Percentiles rank a stretch among this genome's conserved stretches.
Conservation (phyloP, 2,888 invertebrate species). For the Polyommatus iphigenia region DNA sequence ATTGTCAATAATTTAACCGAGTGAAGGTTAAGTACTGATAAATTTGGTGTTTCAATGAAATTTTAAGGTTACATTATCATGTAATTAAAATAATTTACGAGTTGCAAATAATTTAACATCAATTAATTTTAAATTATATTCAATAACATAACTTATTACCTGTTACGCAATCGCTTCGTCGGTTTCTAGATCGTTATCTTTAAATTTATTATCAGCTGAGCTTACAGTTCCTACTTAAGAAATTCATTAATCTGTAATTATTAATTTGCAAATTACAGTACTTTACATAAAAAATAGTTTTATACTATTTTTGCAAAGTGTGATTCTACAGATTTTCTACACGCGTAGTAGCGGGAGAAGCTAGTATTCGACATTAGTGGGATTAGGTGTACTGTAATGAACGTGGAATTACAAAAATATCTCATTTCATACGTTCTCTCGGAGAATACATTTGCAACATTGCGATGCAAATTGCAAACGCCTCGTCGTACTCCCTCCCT, state of each 20-base stretch:
- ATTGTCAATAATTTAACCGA: slow-evolving; percentile 17
- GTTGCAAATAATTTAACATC: background rate
- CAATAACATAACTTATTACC: slow-evolving; percentile 12
- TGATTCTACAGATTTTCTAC: background rate
- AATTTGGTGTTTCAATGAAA: slow-evolving; percentile 27
- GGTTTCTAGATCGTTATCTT: background rate
- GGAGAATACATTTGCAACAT: slow-evolving; percentile 29
- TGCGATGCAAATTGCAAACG: slow-evolving; percentile 31
- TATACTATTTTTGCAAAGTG: background rate
- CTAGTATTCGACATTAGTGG: slow-evolving; percentile 9
- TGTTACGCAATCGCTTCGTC: background rate
- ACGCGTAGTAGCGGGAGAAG: background rate
- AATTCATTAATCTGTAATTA: background rate
- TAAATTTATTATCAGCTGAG: background rate
- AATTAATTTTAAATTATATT: slow-evolving; percentile 11
- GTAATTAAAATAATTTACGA: slow-evolving; percentile 2
- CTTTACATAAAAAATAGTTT: background rate
- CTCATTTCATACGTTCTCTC: slow-evolving; percentile 19
- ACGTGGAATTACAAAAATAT: slow-evolving; percentile 27
- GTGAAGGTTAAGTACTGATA: slow-evolving; percentile 5
- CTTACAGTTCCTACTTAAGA: background rate
- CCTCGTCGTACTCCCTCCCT: slow-evolving; percentile 22
- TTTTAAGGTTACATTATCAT: slow-evolving; percentile 18
- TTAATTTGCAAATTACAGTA: background rate
- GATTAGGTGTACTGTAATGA: slow-evolving; percentile 21